Evolutionary conservation across 2,888 invertebrate genomes (phyloP).

Genomic region (Halocaridina rubra): DNA sequence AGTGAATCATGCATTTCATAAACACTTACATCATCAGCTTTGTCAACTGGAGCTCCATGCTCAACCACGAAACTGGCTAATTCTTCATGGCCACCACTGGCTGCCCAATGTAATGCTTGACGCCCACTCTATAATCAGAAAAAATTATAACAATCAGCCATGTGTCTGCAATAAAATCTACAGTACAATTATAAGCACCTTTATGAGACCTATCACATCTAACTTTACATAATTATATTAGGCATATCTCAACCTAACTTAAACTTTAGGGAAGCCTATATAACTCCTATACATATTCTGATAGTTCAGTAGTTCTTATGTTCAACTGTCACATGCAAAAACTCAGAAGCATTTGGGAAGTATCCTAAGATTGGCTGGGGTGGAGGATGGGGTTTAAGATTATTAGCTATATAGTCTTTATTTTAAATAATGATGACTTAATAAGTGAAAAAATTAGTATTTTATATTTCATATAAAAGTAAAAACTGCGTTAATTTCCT

Average conservation of each 20-base stretch:
- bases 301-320: too few relatives aligned
- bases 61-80: slow-evolving; percentile 79
- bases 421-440: not conserved
- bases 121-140: slow-evolving; percentile 75
- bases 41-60: slow-evolving; percentile 77
- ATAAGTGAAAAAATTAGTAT: not conserved
- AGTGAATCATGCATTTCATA: not conserved
- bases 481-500: too few relatives aligned
- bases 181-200: not conserved
- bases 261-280: too few relatives aligned
- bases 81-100: slow-evolving; percentile 81
- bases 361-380: too few relatives aligned
- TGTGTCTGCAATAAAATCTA: not conserved
- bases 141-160: not conserved
- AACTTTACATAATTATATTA: too few relatives aligned
- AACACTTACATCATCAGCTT: slow-evolving; percentile 77
- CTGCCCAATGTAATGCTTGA: slow-evolving; percentile 83
- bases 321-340: too few relatives aligned
- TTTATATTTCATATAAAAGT: not conserved
- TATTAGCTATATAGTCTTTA: not conserved
- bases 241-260: not conserved
- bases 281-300: too few relatives aligned
- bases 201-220: too few relatives aligned
- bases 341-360: too few relatives aligned
- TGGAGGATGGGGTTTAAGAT: not conserved